phyloP scores from a whole-genome alignment of 1,140 invertebrate genomes.

The Rhagoletis pomonella region DNA sequence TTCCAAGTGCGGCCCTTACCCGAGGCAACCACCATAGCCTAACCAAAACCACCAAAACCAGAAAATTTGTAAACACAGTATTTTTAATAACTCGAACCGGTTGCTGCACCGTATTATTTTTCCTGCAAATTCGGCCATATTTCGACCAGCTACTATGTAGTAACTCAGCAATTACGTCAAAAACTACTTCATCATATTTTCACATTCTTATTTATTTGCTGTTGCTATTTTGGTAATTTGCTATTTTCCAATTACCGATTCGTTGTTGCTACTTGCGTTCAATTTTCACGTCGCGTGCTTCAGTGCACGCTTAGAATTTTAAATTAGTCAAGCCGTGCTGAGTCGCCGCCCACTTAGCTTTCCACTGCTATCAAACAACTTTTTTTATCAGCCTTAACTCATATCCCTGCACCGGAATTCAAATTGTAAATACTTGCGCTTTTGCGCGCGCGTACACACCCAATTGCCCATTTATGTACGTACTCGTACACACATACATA shows the following conservation, averaged over 20 bases:
- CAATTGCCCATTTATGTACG: neutral
- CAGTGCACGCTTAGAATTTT: neutral
- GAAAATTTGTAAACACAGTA: no score
- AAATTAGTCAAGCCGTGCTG: neutral
- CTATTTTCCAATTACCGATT: no score
- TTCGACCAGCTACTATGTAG: no score
- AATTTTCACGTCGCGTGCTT: conserved; percentile 29
- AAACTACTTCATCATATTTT: neutral
- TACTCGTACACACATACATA: neutral
- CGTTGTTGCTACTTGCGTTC: neutral
- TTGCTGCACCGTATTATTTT: no score
- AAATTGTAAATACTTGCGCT: neutral
- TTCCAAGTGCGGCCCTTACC: no score
- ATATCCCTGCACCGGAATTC: neutral
- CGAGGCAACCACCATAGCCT: no score
- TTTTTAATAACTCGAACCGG: no score
- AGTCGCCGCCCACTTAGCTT: neutral
- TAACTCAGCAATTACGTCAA: neutral
- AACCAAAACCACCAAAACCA: no score
- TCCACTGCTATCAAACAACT: neutral
- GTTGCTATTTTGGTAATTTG: neutral
- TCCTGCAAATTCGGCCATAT: no score
- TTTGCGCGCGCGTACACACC: no score
- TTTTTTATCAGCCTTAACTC: neutral
- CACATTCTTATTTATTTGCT: neutral